These are phyloP conservation scores for Mercenaria mercenaria DNA, from an alignment of 1,140 invertebrate species.

Conservation along the genomic window DNA sequence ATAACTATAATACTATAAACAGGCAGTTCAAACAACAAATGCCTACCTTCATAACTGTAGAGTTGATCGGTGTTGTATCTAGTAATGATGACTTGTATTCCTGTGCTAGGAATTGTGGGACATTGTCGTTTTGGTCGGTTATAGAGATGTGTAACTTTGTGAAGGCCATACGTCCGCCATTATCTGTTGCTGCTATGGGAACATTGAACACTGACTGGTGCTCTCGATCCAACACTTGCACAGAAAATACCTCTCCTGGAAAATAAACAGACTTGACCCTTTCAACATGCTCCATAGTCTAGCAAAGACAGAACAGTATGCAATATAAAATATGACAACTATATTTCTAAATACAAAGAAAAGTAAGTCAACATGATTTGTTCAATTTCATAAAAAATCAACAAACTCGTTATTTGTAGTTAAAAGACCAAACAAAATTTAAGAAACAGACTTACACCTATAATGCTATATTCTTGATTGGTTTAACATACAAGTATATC, in stretches of 20 bases:
- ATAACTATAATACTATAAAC: too few species aligned
- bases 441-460: too few species aligned
- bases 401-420: too few species aligned
- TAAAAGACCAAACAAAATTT: too few species aligned
- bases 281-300: too few species aligned
- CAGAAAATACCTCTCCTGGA: constrained; percentile 92
- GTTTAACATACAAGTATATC: neutral
- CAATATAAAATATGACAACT: neutral
- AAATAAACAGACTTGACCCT: constrained; percentile 27
- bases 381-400: too few species aligned
- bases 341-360: too few species aligned
- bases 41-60: constrained; percentile 79
- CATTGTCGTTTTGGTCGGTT: constrained; percentile 95
- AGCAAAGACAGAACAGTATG: too few species aligned
- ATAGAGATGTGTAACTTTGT: constrained; percentile 92
- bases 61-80: constrained; percentile 72
- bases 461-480: too few species aligned
- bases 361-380: too few species aligned
- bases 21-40: too few species aligned
- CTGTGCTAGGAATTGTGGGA: constrained; percentile 90
- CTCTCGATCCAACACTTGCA: constrained; percentile 93
- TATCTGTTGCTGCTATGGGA: constrained; percentile 94
- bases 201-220: constrained; percentile 91
- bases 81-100: constrained; percentile 81
- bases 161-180: constrained; percentile 93